Base-by-base conservation (phyloP, 2,797 vertebrate species). In the Pangasius macronema region DNA sequence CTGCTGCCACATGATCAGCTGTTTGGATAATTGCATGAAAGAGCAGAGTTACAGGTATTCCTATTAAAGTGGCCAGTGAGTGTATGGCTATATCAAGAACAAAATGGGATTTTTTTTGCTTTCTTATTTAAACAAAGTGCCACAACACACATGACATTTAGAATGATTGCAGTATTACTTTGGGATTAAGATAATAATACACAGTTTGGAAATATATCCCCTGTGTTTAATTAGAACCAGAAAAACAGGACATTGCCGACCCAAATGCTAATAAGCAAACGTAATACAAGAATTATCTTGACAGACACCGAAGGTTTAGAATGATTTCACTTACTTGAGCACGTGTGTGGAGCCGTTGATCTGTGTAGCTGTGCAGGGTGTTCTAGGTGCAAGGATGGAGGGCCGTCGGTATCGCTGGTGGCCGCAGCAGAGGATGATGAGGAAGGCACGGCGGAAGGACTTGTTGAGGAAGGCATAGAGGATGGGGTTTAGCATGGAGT, bases 391-490 rank as follows among this genome's bases (percentile, higher is more conserved):
- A 91, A 99, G 87, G 91, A 99, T 96, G 93, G 98, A 98, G 51
- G 97, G 96, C 92, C 98, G 93, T 86, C 98, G 94, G 93, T 98
- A 98, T 88, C 97, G 95, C 92, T 97, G 97, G 93, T 97, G 96
- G 82, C 98, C 98, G 30, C 99, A 99, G 94, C 99, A 99, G 84
- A 99, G 96, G 94, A 99, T 99, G 95, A 97, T 98, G 94, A 99
- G 98, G 96, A 99, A 99, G 97, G 99, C 99, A 97, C 97, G 98
- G 88, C 98, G 96, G 95, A 99, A 99, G 92, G 99, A 97, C 95
- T 98, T 99, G 96, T 99, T 99, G 94, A 99, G 96, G 95, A 99
- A 99, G 95, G 99, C 99, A 89, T 99, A 99, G 90, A 99, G 97
- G 93, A 99, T 98, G 91, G 99, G 99, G 95, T 99, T 99, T 91